Evolutionary conservation across 2,888 invertebrate genomes (phyloP).

Genomic region (Ornithoptera alexandrae): DNA sequence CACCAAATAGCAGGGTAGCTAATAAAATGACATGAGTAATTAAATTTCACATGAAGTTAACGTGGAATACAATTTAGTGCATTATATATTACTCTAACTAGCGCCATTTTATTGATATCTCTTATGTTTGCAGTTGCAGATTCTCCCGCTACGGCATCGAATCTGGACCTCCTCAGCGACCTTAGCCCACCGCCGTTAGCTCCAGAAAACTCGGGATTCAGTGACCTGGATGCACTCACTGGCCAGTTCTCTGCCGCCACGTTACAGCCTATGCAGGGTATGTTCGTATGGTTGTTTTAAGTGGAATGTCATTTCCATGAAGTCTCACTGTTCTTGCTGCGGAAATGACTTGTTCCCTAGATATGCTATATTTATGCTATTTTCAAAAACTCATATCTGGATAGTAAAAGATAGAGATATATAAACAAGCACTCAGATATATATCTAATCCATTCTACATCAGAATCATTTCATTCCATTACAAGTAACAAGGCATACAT

Average conservation of each 20-base stretch:
- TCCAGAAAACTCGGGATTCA: conserved; percentile 14
- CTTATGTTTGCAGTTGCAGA: conserved; percentile 7
- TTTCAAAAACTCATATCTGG: too few species aligned
- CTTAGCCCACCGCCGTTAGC: conserved; percentile 40
- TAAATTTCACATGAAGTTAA: too few species aligned
- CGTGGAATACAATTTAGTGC: too few species aligned
- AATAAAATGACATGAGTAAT: too few species aligned
- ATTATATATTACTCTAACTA: too few species aligned
- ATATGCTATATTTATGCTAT: too few species aligned
- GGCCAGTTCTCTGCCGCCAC: conserved; percentile 43
- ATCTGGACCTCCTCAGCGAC: conserved; percentile 61
- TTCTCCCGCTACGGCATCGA: conserved; percentile 48
- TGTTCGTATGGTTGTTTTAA: not conserved
- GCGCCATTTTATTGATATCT: too few species aligned
- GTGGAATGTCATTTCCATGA: too few species aligned
- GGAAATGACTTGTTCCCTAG: too few species aligned
- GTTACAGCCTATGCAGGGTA: conserved; percentile 50
- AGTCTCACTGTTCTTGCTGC: too few species aligned
- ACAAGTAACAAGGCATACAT: conserved; percentile 13
- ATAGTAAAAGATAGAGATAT: not conserved
- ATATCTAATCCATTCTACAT: not conserved
- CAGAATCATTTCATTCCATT: not conserved
- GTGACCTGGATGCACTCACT: conserved; percentile 44
- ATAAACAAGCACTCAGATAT: not conserved
- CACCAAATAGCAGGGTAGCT: too few species aligned